These are phyloP conservation scores for Podarcis raffonei DNA, from an alignment of 2,113 vertebrate species.

Conservation along the genomic window DNA sequence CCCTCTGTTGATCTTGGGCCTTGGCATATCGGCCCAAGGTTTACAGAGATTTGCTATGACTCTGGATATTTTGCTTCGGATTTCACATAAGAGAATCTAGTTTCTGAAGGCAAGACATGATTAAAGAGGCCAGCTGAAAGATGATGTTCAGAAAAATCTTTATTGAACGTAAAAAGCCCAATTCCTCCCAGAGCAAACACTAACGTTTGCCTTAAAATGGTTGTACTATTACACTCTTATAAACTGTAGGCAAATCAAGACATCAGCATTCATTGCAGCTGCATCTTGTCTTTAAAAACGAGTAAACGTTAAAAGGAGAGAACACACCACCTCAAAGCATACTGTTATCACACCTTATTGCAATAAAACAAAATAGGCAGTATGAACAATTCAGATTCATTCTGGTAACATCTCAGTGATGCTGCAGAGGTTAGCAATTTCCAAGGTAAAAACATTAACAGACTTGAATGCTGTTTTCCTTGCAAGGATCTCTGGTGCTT, in stretches of 20 bases:
- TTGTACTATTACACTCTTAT: neutral
- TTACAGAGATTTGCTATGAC: neutral
- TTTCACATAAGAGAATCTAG: neutral
- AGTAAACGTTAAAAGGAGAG: neutral
- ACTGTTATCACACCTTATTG: neutral
- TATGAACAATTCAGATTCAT: neutral
- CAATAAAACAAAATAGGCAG: neutral
- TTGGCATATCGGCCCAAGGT: neutral
- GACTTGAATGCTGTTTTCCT: too few species aligned
- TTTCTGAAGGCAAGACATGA: neutral
- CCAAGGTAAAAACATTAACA: neutral
- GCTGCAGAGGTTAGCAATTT: neutral
- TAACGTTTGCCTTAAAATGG: neutral
- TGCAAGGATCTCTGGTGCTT: neutral
- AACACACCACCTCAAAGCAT: neutral
- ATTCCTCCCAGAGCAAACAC: neutral
- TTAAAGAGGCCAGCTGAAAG: neutral
- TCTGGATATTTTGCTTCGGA: neutral
- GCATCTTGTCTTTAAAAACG: neutral
- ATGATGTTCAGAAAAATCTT: neutral
- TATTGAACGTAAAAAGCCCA: neutral
- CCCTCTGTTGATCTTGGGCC: too few species aligned
- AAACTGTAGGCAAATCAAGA: neutral
- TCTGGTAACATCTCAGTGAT: neutral
- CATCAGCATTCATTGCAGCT: neutral